Conservation (phyloP, 1,140 invertebrate species). For the Aphelinus certus region DNA sequence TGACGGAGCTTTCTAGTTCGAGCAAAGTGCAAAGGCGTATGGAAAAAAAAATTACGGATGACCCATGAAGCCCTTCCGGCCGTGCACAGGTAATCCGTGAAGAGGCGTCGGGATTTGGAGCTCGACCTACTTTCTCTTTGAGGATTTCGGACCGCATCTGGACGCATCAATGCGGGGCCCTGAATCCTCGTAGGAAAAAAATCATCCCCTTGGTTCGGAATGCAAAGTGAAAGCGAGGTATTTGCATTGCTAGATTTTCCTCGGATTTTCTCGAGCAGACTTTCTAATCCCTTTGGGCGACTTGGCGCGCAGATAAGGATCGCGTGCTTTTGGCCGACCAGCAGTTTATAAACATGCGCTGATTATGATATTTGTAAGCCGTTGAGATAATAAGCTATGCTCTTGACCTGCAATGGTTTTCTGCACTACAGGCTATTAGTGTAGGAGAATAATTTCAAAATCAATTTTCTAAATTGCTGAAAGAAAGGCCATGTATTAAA, state of each 20-base stretch:
- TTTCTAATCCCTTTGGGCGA: conserved; percentile 15
- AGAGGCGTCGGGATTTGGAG: conserved; percentile 44
- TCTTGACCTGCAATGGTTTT: no score
- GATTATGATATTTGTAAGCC: no score
- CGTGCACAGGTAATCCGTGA: conserved; percentile 23
- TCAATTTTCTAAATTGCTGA: no score
- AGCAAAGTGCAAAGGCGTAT: not conserved
- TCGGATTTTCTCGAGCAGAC: conserved; percentile 15
- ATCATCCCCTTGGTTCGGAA: conserved; percentile 31
- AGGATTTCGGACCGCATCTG: conserved; percentile 1
- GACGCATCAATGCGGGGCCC: not conserved
- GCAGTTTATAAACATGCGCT: no score
- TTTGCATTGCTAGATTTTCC: conserved; percentile 11
- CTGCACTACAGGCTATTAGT: no score
- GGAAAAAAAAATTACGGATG: conserved; percentile 29
- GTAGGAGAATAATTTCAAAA: no score
- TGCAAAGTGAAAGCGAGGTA: conserved; percentile 47
- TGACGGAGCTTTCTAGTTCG: conserved; percentile 19
- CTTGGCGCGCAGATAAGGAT: not conserved
- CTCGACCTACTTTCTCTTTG: conserved; percentile 51
- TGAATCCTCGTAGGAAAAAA: conserved; percentile 41
- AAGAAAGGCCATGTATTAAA: no score
- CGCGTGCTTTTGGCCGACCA: no score
- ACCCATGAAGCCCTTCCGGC: conserved; percentile 15
- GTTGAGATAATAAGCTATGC: no score